Percentiles rank a stretch among this genome's conserved stretches.
Conservation (phyloP, 2,797 vertebrate genomes). For the Scolopax bukidnonensis region DNA sequence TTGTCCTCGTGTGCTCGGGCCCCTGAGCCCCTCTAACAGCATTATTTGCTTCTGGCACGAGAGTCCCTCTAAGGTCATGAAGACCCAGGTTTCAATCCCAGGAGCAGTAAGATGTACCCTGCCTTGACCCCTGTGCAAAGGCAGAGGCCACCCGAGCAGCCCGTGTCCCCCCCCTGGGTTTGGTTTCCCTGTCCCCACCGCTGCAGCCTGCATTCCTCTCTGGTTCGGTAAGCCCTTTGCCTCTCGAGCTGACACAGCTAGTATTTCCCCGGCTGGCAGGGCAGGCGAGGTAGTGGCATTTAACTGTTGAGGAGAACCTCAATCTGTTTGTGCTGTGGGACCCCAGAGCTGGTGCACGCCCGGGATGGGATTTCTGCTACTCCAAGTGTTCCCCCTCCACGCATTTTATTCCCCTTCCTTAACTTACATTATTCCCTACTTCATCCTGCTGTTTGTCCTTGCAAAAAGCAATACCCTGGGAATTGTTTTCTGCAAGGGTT, state of each 20-base stretch:
- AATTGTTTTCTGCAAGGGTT: background rate
- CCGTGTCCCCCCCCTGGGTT: background rate
- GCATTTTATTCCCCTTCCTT: background rate
- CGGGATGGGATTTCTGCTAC: background rate
- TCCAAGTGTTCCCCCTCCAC: background rate
- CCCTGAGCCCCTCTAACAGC: background rate
- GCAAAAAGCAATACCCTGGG: background rate
- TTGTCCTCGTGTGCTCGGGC: background rate
- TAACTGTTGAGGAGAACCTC: background rate
- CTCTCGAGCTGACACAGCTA: background rate
- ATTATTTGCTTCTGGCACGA: background rate
- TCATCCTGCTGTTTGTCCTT: background rate
- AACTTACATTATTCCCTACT: background rate
- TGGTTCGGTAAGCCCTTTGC: background rate
- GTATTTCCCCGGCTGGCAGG: constrained; percentile 27
- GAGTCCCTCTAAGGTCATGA: background rate
- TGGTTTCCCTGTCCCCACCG: background rate
- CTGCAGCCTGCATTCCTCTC: constrained; percentile 59
- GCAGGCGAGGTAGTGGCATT: background rate
- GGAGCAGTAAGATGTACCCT: background rate
- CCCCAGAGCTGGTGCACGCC: background rate
- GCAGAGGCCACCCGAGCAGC: background rate
- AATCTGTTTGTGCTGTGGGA: background rate
- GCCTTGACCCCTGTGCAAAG: background rate
- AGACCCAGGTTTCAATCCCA: background rate